Evolutionary conservation across 2,888 invertebrate species (phyloP).

Genomic region (Globia sparganii): DNA sequence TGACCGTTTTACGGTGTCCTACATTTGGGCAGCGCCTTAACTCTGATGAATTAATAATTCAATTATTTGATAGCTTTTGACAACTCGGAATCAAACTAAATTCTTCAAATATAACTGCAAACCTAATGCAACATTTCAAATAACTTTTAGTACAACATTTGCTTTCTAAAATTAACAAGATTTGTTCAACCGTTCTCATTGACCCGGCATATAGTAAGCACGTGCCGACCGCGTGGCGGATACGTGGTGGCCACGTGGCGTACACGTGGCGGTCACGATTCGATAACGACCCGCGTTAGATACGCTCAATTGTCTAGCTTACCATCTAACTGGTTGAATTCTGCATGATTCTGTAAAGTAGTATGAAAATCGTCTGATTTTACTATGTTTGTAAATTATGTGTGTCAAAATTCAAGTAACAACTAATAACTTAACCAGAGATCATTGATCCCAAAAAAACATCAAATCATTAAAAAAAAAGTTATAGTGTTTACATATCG

Average conservation of each 20-base stretch:
- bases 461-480: no score
- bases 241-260: conserved; percentile 27
- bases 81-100: no score
- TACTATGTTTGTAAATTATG: no score
- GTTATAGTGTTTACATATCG: no score
- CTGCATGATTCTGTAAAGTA: background rate
- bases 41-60: no score
- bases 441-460: no score
- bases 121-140: conserved; percentile 7
- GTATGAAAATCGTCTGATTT: no score
- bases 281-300: conserved; percentile 58
- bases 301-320: conserved; percentile 56
- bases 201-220: conserved; percentile 29
- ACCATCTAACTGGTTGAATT: background rate
- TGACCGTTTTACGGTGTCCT: no score
- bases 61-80: no score
- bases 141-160: conserved; percentile 10
- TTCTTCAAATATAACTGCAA: background rate
- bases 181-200: conserved; percentile 8
- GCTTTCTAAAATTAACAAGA: conserved; percentile 35
- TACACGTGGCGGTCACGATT: conserved; percentile 43
- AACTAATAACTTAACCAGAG: no score
- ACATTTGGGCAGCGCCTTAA: no score
- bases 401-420: no score
- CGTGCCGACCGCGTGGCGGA: conserved; percentile 11